Conservation (phyloP, 2,888 invertebrate genomes). For the Emmelina monodactyla region DNA sequence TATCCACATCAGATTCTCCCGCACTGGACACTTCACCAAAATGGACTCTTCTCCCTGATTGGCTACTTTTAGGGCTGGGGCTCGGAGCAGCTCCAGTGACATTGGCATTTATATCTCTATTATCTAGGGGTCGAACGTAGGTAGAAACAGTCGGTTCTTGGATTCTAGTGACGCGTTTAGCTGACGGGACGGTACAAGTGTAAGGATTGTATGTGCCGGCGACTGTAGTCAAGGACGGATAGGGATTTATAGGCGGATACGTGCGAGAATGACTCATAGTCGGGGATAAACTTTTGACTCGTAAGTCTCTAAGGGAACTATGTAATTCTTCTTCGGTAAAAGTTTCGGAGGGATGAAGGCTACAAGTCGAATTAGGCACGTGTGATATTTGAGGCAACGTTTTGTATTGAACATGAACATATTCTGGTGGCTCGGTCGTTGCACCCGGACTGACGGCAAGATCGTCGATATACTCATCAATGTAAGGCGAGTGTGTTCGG, state of each 20-base stretch:
- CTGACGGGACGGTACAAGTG: slow-evolving; percentile 40
- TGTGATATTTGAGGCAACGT: slow-evolving; percentile 54
- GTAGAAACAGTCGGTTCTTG: slow-evolving; percentile 30
- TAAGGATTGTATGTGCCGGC: slow-evolving; percentile 58
- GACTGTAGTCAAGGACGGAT: slow-evolving; percentile 54
- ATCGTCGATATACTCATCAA: slow-evolving; percentile 36
- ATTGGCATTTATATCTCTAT: slow-evolving; percentile 49
- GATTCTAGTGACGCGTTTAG: slow-evolving; percentile 27
- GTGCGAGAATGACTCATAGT: slow-evolving; percentile 52
- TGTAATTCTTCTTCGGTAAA: slow-evolving; percentile 27
- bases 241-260: slow-evolving; percentile 53
- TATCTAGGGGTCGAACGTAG: slow-evolving; percentile 32
- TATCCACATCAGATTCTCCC: slow-evolving; percentile 42
- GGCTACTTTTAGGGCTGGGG: slow-evolving; percentile 42
- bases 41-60: slow-evolving; percentile 58
- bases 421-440: slow-evolving; percentile 41
- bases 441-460: slow-evolving; percentile 42
- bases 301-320: slow-evolving; percentile 40
- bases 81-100: slow-evolving; percentile 29
- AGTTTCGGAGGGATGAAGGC: slow-evolving; percentile 46
- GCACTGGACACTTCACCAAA: slow-evolving; percentile 56
- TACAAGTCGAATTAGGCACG: slow-evolving; percentile 54
- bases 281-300: slow-evolving; percentile 33
- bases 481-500: slow-evolving; percentile 28
- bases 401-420: slow-evolving; percentile 52